phyloP scores from a whole-genome alignment of 2,797 vertebrate genomes.

The Florisuga fusca region DNA sequence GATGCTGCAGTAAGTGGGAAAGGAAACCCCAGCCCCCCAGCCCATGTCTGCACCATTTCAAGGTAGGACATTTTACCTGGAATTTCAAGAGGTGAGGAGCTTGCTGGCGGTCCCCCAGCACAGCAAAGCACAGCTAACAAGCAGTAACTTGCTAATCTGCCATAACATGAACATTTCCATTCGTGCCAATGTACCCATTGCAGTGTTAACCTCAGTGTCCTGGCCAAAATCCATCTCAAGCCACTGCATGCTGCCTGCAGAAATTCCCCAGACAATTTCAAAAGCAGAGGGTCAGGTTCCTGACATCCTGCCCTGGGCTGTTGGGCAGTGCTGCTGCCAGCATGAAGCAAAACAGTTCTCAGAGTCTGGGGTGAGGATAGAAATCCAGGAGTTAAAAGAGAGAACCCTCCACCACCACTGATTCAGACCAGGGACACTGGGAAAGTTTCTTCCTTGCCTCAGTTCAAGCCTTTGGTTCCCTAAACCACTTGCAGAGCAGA shows the following conservation, averaged over 20 bases:
- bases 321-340: background rate
- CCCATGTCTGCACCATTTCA: background rate
- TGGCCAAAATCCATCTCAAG: conserved; percentile 64
- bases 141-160: conserved; percentile 49
- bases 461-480: background rate
- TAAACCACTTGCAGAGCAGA: background rate
- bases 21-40: background rate
- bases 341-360: background rate
- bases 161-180: conserved; percentile 45
- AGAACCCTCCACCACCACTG: background rate
- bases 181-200: conserved; percentile 13
- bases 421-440: background rate
- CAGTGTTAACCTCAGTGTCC: conserved; percentile 48
- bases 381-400: background rate
- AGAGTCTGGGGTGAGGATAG: background rate
- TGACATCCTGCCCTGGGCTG: background rate
- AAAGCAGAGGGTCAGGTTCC: conserved; percentile 34
- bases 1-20: fast-evolving
- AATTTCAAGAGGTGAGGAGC: background rate
- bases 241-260: conserved; percentile 46
- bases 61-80: conserved; percentile 3
- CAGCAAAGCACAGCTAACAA: conserved; percentile 9
- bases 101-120: background rate
- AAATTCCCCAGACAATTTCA: conserved; percentile 17
- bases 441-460: background rate